Conservation (phyloP, 1,140 invertebrate species). For the Carposina sasakii region DNA sequence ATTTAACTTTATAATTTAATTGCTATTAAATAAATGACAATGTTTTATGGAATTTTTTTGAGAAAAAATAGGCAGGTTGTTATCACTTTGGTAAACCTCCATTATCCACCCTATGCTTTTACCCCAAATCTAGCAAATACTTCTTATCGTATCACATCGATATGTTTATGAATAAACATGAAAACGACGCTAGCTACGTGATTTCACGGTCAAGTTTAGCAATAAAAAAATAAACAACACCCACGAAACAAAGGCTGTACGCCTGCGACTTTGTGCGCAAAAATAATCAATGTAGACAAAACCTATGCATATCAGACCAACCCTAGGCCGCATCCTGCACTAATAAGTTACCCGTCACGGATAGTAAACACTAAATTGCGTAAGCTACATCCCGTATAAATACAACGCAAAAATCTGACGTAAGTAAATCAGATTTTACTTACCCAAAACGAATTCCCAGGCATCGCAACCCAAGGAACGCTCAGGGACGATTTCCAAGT, state of each 20-base stretch:
- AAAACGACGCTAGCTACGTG: conserved; percentile 43
- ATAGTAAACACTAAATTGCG: conserved; percentile 50
- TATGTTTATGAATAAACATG: conserved; percentile 47
- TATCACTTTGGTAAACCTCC: no score
- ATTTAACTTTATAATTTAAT: no score
- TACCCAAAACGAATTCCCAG: conserved; percentile 98
- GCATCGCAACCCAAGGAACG: conserved; percentile 95
- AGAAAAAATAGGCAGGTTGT: no score
- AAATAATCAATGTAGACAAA: conserved; percentile 52
- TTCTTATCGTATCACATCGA: no score
- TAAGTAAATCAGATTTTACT: conserved; percentile 70
- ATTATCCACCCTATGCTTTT: no score
- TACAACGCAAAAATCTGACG: conserved; percentile 70
- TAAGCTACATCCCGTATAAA: conserved; percentile 57
- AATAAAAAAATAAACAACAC: conserved; percentile 64
- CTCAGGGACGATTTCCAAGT: conserved; percentile 96
- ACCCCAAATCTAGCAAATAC: no score
- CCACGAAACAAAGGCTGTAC: conserved; percentile 49
- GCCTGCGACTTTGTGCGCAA: conserved; percentile 32
- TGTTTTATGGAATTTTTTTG: no score
- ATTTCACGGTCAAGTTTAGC: conserved; percentile 67
- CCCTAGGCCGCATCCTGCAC: neutral
- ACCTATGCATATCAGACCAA: neutral
- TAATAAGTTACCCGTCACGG: neutral
- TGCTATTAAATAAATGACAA: no score